Evolutionary conservation across 2,113 vertebrate genomes (phyloP), one percentile per base, ranked within the genome.

Genomic region (Gopherus evgoodei): DNA sequence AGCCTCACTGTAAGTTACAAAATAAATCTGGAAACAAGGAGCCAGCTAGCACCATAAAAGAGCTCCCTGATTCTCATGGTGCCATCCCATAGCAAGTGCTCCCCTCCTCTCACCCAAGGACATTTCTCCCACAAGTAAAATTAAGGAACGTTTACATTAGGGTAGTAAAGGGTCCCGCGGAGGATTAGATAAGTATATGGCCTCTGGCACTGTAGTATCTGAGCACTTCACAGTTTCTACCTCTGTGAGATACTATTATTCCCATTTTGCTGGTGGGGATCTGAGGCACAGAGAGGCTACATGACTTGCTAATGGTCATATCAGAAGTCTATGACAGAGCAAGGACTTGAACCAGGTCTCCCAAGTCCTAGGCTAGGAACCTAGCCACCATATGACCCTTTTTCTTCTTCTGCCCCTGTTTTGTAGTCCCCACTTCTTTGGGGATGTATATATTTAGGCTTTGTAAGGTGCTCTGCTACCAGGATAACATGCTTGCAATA

Each of bases 241-340:
- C 25, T 0, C 0, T 38, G 62, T 12, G 2, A 2, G 0, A 0
- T 9, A 59, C 13, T 47, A 42, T 78, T 12, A 25, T 90, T 24
- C 75, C 47, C 57, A 6, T 2, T 6, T 21, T 29, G 56, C 1
- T 27, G 31, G 29, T 2, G 1, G 22, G 27, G 50, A 81, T 62
- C 44, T 81, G 80, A 88, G 35, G 47, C 47, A 16, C 17, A 35
- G 84, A 57, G 24, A 53, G 17, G 13, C 27, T 65, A 65, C 31
- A n/a, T n/a, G 62, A 65, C 62, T 65, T n/a, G 31, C 62, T 65
- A 65, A 65, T 62, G 31, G 62, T n/a, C 14, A 65, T 12, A 17
- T 17, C 14, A 35, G 31, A 65, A n/a, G 13, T 65, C 62, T 65
- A 17, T 65, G 62, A 17, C 62, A 35, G 13, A 31, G 62, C 62